Evolutionary conservation across 2,113 vertebrate species (phyloP).

Genomic region (Phrynosoma blainvillii): DNA sequence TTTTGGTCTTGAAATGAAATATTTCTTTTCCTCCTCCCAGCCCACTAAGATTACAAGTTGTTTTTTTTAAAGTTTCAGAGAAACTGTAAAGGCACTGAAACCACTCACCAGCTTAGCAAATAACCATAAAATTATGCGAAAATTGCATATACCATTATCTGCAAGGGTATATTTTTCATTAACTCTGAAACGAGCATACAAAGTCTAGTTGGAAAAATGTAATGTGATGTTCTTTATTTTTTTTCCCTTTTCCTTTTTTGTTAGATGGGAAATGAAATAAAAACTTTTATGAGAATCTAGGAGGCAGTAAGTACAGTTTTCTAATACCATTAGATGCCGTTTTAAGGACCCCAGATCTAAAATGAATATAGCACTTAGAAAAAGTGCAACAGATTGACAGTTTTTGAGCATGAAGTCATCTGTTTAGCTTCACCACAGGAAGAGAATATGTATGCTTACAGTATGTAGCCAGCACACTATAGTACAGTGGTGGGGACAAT

Average conservation of each 20-base stretch:
- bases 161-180: conserved; percentile 73
- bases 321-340: conserved; percentile 11
- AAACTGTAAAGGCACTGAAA: conserved; percentile 68
- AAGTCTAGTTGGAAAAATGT: conserved; percentile 59
- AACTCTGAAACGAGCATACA: conserved; percentile 71
- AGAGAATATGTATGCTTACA: conserved; percentile 10
- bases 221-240: conserved; percentile 54
- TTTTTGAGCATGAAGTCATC: conserved; percentile 42
- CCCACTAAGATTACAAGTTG: conserved; percentile 7
- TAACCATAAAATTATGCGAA: conserved; percentile 74
- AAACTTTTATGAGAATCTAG: conserved; percentile 48
- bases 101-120: conserved; percentile 68
- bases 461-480: neutral
- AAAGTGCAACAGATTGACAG: conserved; percentile 28
- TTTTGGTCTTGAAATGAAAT: neutral
- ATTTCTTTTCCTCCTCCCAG: conserved; percentile 44
- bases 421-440: conserved; percentile 39
- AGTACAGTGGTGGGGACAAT: neutral
- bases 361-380: conserved; percentile 28
- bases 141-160: conserved; percentile 67
- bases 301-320: conserved; percentile 27
- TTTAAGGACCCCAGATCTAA: conserved; percentile 32
- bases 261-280: conserved; percentile 46
- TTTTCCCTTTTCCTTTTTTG: conserved; percentile 10
- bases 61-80: conserved; percentile 50